Evolutionary conservation across 2,797 vertebrate species (phyloP).

Genomic region (Coilia nasus): DNA sequence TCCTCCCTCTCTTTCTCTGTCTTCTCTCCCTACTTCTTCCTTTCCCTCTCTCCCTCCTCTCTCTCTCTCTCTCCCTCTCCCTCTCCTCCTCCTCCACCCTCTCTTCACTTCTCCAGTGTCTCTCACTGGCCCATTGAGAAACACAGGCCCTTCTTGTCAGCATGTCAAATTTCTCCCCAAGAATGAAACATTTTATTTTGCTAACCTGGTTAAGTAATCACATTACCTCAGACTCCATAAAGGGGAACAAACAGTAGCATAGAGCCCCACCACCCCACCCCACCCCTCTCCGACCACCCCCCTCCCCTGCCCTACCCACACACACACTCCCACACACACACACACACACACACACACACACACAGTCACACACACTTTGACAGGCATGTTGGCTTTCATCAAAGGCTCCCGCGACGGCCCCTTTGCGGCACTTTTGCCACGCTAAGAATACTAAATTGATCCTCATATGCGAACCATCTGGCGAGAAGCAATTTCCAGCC

Average conservation of each 20-base stretch:
- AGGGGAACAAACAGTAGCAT: conserved; percentile 83
- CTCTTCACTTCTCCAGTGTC: conserved; percentile 55
- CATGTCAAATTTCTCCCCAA: conserved; percentile 68
- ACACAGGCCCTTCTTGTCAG: conserved; percentile 77
- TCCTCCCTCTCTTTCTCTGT: too few species aligned
- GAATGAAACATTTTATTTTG: conserved; percentile 81
- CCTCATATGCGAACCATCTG: conserved; percentile 83
- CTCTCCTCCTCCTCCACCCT: too few species aligned
- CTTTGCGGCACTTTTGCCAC: conserved; percentile 59
- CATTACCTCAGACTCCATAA: conserved; percentile 80
- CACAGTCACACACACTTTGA: conserved; percentile 72
- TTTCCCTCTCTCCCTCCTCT: too few species aligned
- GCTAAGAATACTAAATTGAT: conserved; percentile 78
- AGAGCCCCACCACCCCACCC: conserved; percentile 61
- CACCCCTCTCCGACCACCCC: not conserved
- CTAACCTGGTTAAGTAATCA: conserved; percentile 85
- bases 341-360: too few species aligned
- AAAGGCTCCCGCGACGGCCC: conserved; percentile 63
- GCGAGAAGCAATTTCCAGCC: conserved; percentile 84
- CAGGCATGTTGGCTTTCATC: conserved; percentile 81
- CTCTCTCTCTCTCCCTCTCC: too few species aligned
- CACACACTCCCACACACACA: too few species aligned
- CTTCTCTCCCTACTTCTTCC: too few species aligned
- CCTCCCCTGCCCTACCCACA: not conserved
- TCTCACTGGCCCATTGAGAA: conserved; percentile 68